A percentile compares a stretch with the other conserved stretches of the same genome.
Evolutionary conservation across 2,113 vertebrate genomes (phyloP).

Genomic region (Promerops cafer): DNA sequence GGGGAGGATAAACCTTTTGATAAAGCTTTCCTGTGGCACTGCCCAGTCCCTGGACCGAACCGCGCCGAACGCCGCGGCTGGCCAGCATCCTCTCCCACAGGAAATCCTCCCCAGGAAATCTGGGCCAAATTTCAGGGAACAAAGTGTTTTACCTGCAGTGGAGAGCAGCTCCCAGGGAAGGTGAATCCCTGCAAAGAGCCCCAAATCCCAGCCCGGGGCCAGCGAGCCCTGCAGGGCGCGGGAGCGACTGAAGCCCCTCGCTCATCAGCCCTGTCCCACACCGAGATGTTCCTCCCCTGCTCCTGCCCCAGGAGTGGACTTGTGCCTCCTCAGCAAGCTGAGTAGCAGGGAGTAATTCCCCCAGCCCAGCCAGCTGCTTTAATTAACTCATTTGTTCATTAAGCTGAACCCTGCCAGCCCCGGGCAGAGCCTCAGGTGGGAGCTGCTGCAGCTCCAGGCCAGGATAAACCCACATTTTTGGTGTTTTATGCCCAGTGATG

Average conservation of each 20-base stretch:
- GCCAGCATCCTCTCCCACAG: not conserved
- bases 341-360: not conserved
- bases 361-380: not conserved
- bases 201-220: not conserved
- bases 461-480: rapidly evolving
- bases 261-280: rapidly evolving
- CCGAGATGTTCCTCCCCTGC: not conserved
- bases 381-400: not conserved
- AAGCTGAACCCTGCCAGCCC: not conserved
- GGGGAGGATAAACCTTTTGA: not conserved
- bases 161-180: not conserved
- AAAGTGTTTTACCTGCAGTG: rapidly evolving
- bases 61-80: too few relatives aligned
- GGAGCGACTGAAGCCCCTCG: rapidly evolving
- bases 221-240: rapidly evolving
- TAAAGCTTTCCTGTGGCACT: not conserved
- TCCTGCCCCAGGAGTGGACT: rapidly evolving
- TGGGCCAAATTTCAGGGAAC: rapidly evolving
- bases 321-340: not conserved
- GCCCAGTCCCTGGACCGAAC: too few relatives aligned
- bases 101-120: not conserved
- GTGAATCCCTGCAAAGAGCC: not conserved
- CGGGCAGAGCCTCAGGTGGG: not conserved
- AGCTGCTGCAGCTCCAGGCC: not conserved
- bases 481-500: not conserved